Conservation (phyloP, 2,888 invertebrate species). For the Idaea dimidiata region DNA sequence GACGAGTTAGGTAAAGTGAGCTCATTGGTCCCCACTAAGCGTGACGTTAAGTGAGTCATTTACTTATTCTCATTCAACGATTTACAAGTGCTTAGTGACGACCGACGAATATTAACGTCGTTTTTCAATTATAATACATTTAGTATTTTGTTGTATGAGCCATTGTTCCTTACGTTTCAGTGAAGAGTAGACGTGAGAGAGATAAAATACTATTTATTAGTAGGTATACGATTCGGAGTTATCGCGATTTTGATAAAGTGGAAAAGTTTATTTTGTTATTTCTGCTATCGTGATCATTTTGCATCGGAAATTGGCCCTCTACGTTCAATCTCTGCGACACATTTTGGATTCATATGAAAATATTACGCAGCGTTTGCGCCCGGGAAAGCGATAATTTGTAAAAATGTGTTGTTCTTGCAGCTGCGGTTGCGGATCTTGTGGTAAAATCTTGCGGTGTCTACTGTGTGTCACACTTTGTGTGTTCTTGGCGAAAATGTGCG, state of each 20-base stretch:
- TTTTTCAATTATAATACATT: background rate
- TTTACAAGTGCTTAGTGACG: background rate
- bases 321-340: background rate
- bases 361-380: too few relatives aligned
- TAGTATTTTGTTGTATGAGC: background rate
- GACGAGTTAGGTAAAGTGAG: background rate
- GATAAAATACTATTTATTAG: background rate
- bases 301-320: background rate
- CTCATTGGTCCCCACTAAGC: background rate
- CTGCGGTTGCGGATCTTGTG: slow-evolving; percentile 57
- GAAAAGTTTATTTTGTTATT: background rate
- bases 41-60: background rate
- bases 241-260: background rate
- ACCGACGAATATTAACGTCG: background rate
- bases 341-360: too few relatives aligned
- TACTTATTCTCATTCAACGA: background rate
- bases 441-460: slow-evolving; percentile 58
- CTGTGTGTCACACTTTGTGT: slow-evolving; percentile 59
- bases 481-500: slow-evolving; percentile 59
- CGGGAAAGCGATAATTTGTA: slow-evolving; percentile 5
- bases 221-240: background rate
- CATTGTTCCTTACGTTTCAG: background rate
- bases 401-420: slow-evolving; percentile 59
- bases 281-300: background rate
- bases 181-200: background rate